These are phyloP conservation scores for Hiodon alosoides DNA, from an alignment of 2,113 vertebrate genomes.

Conservation along the genomic window DNA sequence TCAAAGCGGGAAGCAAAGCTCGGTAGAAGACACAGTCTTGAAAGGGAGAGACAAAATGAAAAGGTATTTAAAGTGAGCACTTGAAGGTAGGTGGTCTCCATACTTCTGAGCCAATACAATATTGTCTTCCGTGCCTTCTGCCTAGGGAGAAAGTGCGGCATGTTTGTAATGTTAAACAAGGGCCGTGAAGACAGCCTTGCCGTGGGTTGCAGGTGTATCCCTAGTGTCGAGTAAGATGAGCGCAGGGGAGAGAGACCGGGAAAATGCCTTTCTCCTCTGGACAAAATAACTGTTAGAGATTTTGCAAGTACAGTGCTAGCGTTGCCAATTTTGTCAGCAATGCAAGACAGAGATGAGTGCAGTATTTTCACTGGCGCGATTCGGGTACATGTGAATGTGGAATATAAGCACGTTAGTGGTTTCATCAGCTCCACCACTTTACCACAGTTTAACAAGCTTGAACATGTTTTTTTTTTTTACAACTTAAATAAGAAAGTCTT, in stretches of 20 bases:
- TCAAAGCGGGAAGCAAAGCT: conserved; percentile 13
- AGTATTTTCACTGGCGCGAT: not conserved
- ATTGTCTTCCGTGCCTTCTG: not conserved
- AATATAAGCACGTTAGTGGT: not conserved
- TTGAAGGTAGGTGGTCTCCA: conserved; percentile 14
- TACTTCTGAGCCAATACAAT: conserved; percentile 6
- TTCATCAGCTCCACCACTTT: conserved; percentile 3
- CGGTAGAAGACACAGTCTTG: conserved; percentile 23
- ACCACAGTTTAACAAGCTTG: not conserved
- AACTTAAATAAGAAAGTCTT: conserved; percentile 28
- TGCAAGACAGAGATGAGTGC: not conserved
- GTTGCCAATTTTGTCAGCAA: too few relatives aligned
- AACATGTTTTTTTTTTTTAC: not conserved
- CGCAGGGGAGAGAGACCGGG: not conserved
- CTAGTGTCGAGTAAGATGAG: not conserved
- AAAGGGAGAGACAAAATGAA: conserved; percentile 26
- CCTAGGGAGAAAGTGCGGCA: not conserved
- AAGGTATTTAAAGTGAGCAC: conserved; percentile 26
- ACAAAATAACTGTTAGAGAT: too few relatives aligned
- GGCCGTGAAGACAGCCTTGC: not conserved
- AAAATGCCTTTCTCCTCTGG: too few relatives aligned
- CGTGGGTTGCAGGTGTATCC: conserved; percentile 22
- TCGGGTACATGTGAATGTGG: not conserved
- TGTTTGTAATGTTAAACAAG: not conserved
- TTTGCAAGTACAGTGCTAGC: too few relatives aligned